Evolutionary conservation across 2,797 vertebrate genomes (phyloP).

Genomic region (Parauchenoglanis ngamensis): DNA sequence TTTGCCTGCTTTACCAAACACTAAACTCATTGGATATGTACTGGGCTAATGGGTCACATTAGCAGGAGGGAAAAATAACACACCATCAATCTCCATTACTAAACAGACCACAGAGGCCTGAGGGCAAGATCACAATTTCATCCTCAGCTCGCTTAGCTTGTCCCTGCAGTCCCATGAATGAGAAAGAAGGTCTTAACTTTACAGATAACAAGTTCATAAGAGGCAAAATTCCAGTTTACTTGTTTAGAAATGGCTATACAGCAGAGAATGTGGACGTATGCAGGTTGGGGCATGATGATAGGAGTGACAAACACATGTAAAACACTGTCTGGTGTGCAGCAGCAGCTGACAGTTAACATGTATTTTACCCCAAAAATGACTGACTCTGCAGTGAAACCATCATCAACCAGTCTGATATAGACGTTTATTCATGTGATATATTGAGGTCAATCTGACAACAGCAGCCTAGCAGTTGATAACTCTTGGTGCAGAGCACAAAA

Average conservation of each 20-base stretch:
- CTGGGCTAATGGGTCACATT: conserved; percentile 88
- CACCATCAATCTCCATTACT: conserved; percentile 85
- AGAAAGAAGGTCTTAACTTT: conserved; percentile 19
- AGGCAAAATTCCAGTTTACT: background rate
- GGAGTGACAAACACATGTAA: background rate
- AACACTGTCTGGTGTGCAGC: too few species aligned
- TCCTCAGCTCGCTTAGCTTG: conserved; percentile 35
- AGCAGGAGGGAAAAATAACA: conserved; percentile 86
- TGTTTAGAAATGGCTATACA: background rate
- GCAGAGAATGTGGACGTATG: background rate
- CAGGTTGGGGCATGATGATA: background rate
- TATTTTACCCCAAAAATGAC: background rate
- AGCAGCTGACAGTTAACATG: background rate
- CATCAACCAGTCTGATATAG: background rate
- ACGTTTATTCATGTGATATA: background rate
- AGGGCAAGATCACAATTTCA: conserved; percentile 45
- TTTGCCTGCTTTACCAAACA: conserved; percentile 83
- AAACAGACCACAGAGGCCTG: conserved; percentile 57
- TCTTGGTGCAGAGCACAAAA: background rate
- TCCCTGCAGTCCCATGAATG: conserved; percentile 45
- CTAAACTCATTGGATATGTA: conserved; percentile 90
- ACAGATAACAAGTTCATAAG: background rate
- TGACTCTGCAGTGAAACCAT: background rate
- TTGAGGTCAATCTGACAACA: background rate
- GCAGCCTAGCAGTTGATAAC: background rate